A percentile compares a stretch with the other conserved stretches of the same genome.
These are phyloP conservation scores for Drosophila prosaltans DNA, from an alignment of 1,140 invertebrate genomes.

Conservation along the genomic window DNA sequence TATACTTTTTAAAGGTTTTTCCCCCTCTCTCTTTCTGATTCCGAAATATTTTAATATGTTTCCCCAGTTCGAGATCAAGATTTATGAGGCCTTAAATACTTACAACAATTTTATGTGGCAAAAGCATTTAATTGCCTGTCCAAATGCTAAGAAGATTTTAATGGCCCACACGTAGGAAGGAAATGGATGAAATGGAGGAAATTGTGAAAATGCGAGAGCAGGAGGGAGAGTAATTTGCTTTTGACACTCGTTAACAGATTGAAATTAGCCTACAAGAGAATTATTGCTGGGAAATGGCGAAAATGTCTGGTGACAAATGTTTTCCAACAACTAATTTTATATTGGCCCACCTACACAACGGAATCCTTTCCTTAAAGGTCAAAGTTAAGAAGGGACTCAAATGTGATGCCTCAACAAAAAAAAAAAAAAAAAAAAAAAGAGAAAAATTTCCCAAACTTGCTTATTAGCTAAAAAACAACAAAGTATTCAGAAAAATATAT, in stretches of 20 bases:
- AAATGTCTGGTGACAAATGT: conserved; percentile 41
- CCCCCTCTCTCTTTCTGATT: conserved; percentile 34
- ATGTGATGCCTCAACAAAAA: too few relatives aligned
- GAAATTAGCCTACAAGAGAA: not conserved
- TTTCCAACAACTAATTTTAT: conserved; percentile 12
- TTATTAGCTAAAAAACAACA: conserved; percentile 51
- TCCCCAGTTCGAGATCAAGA: conserved; percentile 55
- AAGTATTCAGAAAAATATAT: too few relatives aligned
- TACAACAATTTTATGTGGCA: conserved; percentile 61
- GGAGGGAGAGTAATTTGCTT: conserved; percentile 30
- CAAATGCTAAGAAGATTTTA: conserved; percentile 57
- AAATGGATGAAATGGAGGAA: not conserved
- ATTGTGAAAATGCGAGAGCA: not conserved
- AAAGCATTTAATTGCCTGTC: conserved; percentile 65
- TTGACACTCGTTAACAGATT: conserved; percentile 52
- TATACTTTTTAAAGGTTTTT: not conserved
- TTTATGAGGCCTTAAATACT: conserved; percentile 62
- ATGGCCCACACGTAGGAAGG: conserved; percentile 39
- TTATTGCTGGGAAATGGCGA: not conserved
- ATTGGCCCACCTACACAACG: not conserved
- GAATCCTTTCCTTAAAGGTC: conserved; percentile 51
- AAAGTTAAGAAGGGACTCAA: conserved; percentile 36
- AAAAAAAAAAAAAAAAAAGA: not conserved
- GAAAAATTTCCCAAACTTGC: conserved; percentile 43
- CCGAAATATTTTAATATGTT: conserved; percentile 46